Conservation (phyloP, 2,113 vertebrate species). For the Ascaphus truei region DNA sequence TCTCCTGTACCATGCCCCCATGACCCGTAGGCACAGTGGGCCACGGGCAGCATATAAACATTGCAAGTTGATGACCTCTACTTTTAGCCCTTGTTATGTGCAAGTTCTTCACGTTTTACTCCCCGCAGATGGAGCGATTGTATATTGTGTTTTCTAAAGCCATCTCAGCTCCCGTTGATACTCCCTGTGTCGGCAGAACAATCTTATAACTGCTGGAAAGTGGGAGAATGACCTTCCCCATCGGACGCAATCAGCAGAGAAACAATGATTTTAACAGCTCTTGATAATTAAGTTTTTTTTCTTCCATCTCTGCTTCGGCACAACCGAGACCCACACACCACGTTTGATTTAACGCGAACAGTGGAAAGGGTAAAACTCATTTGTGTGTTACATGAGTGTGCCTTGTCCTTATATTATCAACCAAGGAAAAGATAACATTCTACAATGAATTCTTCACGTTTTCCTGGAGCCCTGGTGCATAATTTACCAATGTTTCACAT, state of each 20-base stretch:
- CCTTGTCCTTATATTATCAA: not conserved
- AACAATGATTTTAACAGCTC: not conserved
- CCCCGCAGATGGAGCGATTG: no score
- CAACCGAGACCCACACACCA: not conserved
- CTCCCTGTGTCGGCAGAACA: not conserved
- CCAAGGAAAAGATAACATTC: conserved; percentile 20
- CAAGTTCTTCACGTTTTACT: not conserved
- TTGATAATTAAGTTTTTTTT: conserved; percentile 10
- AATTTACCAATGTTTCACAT: not conserved
- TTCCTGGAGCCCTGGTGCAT: not conserved
- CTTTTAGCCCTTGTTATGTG: not conserved
- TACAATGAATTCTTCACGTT: conserved; percentile 32
- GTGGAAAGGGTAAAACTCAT: not conserved
- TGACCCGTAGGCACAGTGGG: no score
- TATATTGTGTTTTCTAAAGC: no score
- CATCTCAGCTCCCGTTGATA: not conserved
- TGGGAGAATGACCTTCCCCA: not conserved
- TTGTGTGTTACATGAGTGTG: not conserved
- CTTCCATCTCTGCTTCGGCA: not conserved
- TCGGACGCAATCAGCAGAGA: not conserved
- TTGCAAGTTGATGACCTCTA: not conserved
- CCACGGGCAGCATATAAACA: no score
- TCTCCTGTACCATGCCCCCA: no score
- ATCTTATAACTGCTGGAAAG: not conserved
- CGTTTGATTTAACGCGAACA: not conserved